Evolutionary conservation across 2,797 vertebrate species (phyloP).

Genomic region (Manis crassicaudata): DNA sequence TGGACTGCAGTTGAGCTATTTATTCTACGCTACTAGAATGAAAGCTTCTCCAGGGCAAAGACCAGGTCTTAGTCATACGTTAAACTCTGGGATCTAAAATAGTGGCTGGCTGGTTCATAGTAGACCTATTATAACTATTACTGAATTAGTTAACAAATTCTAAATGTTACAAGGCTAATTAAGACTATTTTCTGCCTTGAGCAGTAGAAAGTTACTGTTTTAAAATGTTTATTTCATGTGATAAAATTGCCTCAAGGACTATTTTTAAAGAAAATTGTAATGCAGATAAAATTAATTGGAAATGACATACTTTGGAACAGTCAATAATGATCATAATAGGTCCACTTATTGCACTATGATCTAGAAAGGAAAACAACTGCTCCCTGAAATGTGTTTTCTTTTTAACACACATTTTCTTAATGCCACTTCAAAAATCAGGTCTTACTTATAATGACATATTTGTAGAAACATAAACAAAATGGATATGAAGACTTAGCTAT

Average conservation of each 20-base stretch:
- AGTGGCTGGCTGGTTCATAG: neutral
- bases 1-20: neutral
- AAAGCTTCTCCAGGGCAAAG: neutral
- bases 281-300: conserved; percentile 27
- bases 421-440: neutral
- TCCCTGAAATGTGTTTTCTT: neutral
- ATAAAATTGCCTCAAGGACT: neutral
- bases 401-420: neutral
- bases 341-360: neutral
- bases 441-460: neutral
- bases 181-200: conserved; percentile 28
- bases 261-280: conserved; percentile 35
- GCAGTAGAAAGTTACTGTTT: conserved; percentile 43
- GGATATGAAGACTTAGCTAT: neutral
- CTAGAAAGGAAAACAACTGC: neutral
- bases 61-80: neutral
- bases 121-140: neutral
- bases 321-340: conserved; percentile 20
- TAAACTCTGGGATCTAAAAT: neutral
- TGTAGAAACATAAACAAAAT: neutral
- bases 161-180: conserved; percentile 24
- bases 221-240: neutral
- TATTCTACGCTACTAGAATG: neutral
- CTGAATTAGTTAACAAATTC: conserved; percentile 26
- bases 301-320: conserved; percentile 25